Conservation (phyloP, 1,140 invertebrate species). For the Cydia splendana region DNA sequence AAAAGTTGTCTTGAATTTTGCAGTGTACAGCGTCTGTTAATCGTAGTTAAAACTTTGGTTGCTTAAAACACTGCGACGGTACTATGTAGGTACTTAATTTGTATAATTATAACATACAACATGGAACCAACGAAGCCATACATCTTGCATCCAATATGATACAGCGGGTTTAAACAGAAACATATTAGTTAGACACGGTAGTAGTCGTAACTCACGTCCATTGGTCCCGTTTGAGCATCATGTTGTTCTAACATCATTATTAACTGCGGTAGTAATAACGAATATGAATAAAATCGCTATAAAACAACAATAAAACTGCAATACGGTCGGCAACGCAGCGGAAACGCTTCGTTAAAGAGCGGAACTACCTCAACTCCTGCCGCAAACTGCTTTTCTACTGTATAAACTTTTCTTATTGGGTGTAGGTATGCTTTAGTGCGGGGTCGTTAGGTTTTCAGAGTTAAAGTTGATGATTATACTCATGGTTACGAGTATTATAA, state of each 20-base stretch:
- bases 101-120: not conserved
- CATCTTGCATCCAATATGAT: not conserved
- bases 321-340: constrained; percentile 28
- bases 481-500: not conserved
- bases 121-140: not conserved
- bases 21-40: too few species aligned
- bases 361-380: constrained; percentile 30
- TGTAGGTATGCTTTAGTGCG: not conserved
- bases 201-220: not conserved
- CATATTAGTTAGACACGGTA: not conserved
- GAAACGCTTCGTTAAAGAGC: constrained; percentile 33
- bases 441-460: constrained; percentile 14
- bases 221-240: not conserved
- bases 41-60: too few species aligned
- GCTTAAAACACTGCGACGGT: too few species aligned
- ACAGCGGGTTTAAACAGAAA: not conserved
- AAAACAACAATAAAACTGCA: constrained; percentile 32
- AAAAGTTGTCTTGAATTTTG: too few species aligned
- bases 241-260: constrained; percentile 25
- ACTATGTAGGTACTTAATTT: too few species aligned
- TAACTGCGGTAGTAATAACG: not conserved
- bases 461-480: constrained; percentile 7
- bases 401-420: constrained; percentile 29
- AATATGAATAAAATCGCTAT: constrained; percentile 32
- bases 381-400: constrained; percentile 28